Evolutionary conservation across 2,888 invertebrate species (phyloP).

Genomic region (Acleris laterana): DNA sequence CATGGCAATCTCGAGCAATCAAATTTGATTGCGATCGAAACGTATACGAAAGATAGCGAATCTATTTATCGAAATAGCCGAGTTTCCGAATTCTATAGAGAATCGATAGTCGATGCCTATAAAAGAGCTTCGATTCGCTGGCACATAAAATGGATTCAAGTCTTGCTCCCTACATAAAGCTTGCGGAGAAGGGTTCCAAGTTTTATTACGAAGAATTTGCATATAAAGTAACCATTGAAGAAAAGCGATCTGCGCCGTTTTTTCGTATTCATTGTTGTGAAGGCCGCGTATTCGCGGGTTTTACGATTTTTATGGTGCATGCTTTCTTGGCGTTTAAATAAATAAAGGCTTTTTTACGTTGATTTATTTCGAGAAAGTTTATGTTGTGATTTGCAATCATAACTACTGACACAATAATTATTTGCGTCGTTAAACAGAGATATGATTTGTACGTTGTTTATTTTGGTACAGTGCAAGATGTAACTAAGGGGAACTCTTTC

Average conservation of each 20-base stretch:
- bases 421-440: slow-evolving; percentile 40
- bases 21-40: slow-evolving; percentile 76
- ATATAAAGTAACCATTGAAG: slow-evolving; percentile 85
- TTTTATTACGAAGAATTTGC: slow-evolving; percentile 83
- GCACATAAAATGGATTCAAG: slow-evolving; percentile 83
- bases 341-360: slow-evolving; percentile 72
- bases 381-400: slow-evolving; percentile 58
- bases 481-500: too few relatives aligned
- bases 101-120: slow-evolving; percentile 82
- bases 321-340: slow-evolving; percentile 77
- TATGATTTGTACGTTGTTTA: neutral
- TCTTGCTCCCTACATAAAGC: slow-evolving; percentile 77
- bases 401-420: slow-evolving; percentile 56
- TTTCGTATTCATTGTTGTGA: slow-evolving; percentile 81
- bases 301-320: slow-evolving; percentile 72
- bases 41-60: slow-evolving; percentile 53
- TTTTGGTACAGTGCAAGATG: too few relatives aligned
- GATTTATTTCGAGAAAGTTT: slow-evolving; percentile 68
- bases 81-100: slow-evolving; percentile 75
- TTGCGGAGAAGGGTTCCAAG: slow-evolving; percentile 81
- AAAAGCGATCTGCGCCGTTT: slow-evolving; percentile 79
- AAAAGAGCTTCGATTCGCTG: slow-evolving; percentile 81
- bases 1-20: slow-evolving; percentile 52
- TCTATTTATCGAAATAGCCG: slow-evolving; percentile 70
- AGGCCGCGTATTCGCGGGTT: slow-evolving; percentile 68